These are phyloP conservation scores for Spilosoma lubricipeda DNA, from an alignment of 2,888 invertebrate genomes.

Conservation along the genomic window DNA sequence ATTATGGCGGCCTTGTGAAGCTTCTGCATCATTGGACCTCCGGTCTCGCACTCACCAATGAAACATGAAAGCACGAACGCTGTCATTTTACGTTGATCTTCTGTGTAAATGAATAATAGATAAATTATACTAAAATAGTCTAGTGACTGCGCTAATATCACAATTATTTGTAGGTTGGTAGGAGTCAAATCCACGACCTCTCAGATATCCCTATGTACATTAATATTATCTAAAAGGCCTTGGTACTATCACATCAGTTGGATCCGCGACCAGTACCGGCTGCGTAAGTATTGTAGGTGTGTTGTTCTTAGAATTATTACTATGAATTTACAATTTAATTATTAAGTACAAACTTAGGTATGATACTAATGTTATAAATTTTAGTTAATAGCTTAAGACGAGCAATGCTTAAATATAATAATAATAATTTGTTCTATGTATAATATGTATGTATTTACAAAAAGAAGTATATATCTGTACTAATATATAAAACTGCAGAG, in stretches of 20 bases:
- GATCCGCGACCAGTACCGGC: constrained; percentile 37
- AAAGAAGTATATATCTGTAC: too few species aligned
- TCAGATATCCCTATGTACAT: background rate
- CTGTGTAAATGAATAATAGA: background rate
- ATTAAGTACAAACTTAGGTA: background rate
- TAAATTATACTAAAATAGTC: background rate
- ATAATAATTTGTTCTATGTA: too few species aligned
- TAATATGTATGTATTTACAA: too few species aligned
- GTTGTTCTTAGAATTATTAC: constrained; percentile 25
- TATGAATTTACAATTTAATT: constrained; percentile 8
- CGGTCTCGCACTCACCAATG: too few species aligned
- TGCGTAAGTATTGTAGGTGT: constrained; percentile 19
- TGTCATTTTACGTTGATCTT: too few species aligned
- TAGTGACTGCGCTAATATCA: background rate
- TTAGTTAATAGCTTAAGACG: background rate
- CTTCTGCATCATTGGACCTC: too few species aligned
- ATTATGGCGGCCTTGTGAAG: too few species aligned
- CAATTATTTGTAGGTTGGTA: background rate
- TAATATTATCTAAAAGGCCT: constrained; percentile 17
- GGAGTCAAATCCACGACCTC: background rate
- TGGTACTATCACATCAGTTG: constrained; percentile 21
- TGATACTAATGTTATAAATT: background rate
- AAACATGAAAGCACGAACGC: too few species aligned
- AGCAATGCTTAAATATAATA: too few species aligned
- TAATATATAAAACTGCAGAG: too few species aligned